Conservation (phyloP, 2,797 vertebrate species). For the Pangasius djambal region DNA sequence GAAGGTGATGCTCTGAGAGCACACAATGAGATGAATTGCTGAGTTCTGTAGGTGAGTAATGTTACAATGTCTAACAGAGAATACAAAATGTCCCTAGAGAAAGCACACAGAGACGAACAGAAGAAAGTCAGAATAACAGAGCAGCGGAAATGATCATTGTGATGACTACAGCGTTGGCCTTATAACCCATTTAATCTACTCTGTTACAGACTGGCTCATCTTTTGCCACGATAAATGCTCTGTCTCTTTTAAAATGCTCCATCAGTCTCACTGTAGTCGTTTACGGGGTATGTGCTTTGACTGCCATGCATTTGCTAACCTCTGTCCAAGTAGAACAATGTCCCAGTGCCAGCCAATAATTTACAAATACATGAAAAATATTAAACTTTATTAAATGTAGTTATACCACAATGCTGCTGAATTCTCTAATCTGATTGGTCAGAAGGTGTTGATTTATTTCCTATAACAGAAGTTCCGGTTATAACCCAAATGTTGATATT, state of each 20-base stretch:
- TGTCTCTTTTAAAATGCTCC: not conserved
- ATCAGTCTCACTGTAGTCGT: not conserved
- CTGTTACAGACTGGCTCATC: not conserved
- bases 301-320: not conserved
- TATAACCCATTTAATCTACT: not conserved
- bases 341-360: not conserved
- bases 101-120: not conserved
- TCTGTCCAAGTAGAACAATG: not conserved
- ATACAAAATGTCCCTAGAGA: not conserved
- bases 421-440: not conserved
- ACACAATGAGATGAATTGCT: not conserved
- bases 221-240: not conserved
- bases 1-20: constrained; percentile 2
- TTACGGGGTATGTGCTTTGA: too few relatives aligned
- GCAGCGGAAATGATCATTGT: too few relatives aligned
- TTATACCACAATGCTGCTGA: not conserved
- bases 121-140: not conserved
- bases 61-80: not conserved
- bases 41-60: not conserved
- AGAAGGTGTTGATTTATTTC: not conserved
- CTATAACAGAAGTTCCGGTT: not conserved
- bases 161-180: not conserved
- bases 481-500: not conserved
- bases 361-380: not conserved
- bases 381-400: not conserved